Evolutionary conservation across 2,888 invertebrate genomes (phyloP), one percentile per base, ranked within the genome.

Genomic region (Nasonovia ribisnigri): DNA sequence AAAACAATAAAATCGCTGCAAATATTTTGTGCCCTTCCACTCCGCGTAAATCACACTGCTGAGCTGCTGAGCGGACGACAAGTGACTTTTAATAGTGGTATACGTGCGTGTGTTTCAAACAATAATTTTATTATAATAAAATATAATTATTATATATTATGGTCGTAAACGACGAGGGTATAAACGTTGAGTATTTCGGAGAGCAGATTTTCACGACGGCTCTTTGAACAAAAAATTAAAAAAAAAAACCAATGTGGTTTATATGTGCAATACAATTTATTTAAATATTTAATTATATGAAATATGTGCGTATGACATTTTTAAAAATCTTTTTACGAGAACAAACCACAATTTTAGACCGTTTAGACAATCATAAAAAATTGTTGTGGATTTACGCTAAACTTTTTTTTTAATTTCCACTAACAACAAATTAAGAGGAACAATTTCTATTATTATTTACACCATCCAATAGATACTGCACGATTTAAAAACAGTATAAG

Each of bases 231-330:
- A 36, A 67, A 51, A 51, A 51, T 51, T 1, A 51, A 51, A 67
- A 67, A 16, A 51, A 51, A 67, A 67, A 67, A 36, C 2, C n/a
- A 36, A 54, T 24, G 67, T 16, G 67, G 67, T 67, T 67, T 67
- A n/a, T 60, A 60, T 36, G n/a, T 20, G 36, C 20, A 36, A 36
- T 67, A 67, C n/a, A n/a, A n/a, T 67, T 67, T 67, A 67, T n/a
- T 67, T 67, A 36, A 36, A 67, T 67, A n/a, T 67, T 67, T 67
- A 67, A 67, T 67, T 67, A 36, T 67, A 67, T 67, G 1, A n/a
- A n/a, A 67, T 67, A 67, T 67, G 67, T 67, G 67, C 67, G 16
- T 67, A 67, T 67, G 67, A 67, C 67, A 67, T 67, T 67, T 67
- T 36, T 36, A 67, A 67, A 67, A 67, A 67, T 67, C n/a, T 67